Evolutionary conservation across 2,797 vertebrate genomes (phyloP).

Genomic region (Steatocranus sp.): DNA sequence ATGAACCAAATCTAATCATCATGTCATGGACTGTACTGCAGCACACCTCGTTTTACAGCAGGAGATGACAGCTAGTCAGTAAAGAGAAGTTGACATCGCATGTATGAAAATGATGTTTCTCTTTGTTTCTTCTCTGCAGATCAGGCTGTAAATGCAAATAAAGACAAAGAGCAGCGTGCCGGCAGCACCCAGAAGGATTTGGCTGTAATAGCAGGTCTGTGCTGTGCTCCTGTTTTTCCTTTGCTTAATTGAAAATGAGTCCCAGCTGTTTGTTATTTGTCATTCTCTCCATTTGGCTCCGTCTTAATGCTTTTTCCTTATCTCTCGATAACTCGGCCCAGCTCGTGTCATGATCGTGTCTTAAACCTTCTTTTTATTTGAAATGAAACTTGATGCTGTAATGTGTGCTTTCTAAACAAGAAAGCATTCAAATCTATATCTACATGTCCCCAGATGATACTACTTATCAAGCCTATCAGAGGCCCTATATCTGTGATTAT

Average conservation of each 20-base stretch:
- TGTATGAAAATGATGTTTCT: background rate
- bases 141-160: constrained; percentile 61
- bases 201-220: constrained; percentile 91
- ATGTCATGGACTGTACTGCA: background rate
- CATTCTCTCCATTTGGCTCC: constrained; percentile 15
- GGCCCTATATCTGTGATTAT: background rate
- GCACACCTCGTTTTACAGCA: background rate
- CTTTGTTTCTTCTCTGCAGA: constrained; percentile 46
- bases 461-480: background rate
- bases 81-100: background rate
- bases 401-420: background rate
- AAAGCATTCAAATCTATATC: background rate
- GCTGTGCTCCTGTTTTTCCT: constrained; percentile 14
- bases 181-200: constrained; percentile 83
- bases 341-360: constrained; percentile 1
- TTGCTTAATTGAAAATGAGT: constrained; percentile 45
- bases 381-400: background rate
- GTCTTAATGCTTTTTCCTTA: background rate
- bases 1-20: background rate
- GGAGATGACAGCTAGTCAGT: background rate
- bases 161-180: constrained; percentile 80
- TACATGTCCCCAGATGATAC: background rate
- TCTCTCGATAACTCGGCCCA: background rate
- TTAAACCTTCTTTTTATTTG: background rate
- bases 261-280: constrained; percentile 47